Percentiles rank a stretch among this genome's conserved stretches.
Evolutionary conservation across 2,888 invertebrate genomes (phyloP).

Genomic region (Drosophila antonietae): DNA sequence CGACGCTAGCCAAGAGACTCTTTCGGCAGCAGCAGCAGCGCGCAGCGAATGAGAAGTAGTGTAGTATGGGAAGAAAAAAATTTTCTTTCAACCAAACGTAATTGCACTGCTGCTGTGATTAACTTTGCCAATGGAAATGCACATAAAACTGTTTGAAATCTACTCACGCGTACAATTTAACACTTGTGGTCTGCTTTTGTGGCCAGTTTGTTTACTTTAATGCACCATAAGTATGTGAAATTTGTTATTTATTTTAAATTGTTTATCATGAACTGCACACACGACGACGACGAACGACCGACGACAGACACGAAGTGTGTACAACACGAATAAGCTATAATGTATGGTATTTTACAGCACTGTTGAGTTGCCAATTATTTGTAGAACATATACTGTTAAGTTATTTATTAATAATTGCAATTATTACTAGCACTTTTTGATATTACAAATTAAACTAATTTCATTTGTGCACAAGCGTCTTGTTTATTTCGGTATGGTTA

Average conservation of each 20-base stretch:
- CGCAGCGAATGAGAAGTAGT: slow-evolving; percentile 57
- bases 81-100: slow-evolving; percentile 67
- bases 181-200: slow-evolving; percentile 51
- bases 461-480: fast-evolving
- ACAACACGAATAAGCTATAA: slow-evolving; percentile 41
- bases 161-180: slow-evolving; percentile 68
- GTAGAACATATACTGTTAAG: not conserved
- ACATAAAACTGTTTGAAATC: slow-evolving; percentile 48
- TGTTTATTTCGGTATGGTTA: not conserved
- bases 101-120: slow-evolving; percentile 54
- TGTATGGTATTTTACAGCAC: slow-evolving; percentile 39
- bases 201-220: slow-evolving; percentile 57
- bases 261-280: slow-evolving; percentile 77
- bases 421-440: not conserved
- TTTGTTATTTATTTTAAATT: slow-evolving; percentile 72
- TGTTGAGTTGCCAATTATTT: slow-evolving; percentile 35
- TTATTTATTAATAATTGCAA: not conserved
- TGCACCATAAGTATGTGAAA: slow-evolving; percentile 57
- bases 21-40: slow-evolving; percentile 55
- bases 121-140: slow-evolving; percentile 44
- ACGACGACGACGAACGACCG: slow-evolving; percentile 62
- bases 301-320: slow-evolving; percentile 61
- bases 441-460: not conserved
- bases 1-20: slow-evolving; percentile 54
- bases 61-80: slow-evolving; percentile 62